Base-by-base conservation (phyloP, 1,140 invertebrate genomes). In the Drosophila simulans region DNA sequence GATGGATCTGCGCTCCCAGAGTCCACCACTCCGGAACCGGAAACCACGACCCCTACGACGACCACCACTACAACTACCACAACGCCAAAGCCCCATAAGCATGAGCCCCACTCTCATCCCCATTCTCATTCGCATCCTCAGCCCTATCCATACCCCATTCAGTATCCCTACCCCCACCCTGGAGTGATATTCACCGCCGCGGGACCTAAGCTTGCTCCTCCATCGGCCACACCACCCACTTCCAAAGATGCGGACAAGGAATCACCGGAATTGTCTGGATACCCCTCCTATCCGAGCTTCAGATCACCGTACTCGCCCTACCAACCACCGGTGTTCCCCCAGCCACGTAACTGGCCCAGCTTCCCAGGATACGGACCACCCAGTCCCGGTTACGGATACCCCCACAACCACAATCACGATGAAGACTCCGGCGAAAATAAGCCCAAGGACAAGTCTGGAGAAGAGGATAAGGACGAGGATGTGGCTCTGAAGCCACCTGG, bases 21-120 rank as follows among this genome's bases (percentile, higher is more conserved):
- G 20, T 76, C 83, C 3, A 82, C 74, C 4, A 65, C 71, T 37
- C 54, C 54, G 2, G 63, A 76, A 35, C 65, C 71, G 8, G n/a
- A 27, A 49, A 83, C 40, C 15, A 82, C 48, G 12, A 70, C 55
- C 0, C 11, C 43, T 5, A 71, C 69, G 5, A 62, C 59, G 4
- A 80, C 77, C 1, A 62, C 60, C 3, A 64, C 70, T 0, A 76
- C 78, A 1, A 65, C 77, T 5, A 55, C 78, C 42, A 51, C 52
- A 7, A 59, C 64, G n/a, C 69, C 55, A 13, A 77, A 46, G 49
- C 54, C 45, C 40, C 35, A 57, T 11, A 77, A 71, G 17, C 72
- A 75, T 5, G 59, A 69, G 13, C 51, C 35, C 27, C 37, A 59
- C 22, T 39, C 43, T 11, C 45, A 76, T 39, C 25, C 48, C 4